These are phyloP conservation scores for Melanocharis versteri DNA, from an alignment of 2,113 vertebrate genomes.

Conservation along the genomic window DNA sequence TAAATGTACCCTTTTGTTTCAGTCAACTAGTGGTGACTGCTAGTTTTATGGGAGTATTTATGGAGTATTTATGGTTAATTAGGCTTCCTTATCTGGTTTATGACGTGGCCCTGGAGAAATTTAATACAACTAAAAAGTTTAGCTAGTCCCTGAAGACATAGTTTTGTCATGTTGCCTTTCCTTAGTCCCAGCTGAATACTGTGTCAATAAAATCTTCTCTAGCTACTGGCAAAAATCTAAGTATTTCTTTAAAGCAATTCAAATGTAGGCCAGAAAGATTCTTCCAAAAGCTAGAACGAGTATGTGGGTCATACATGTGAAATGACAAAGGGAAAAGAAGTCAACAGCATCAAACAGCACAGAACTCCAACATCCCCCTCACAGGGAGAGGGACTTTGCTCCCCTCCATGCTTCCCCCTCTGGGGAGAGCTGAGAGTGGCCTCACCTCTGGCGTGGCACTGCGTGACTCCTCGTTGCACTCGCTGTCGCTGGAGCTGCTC, in stretches of 20 bases:
- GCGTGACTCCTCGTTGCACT: slow-evolving; percentile 85
- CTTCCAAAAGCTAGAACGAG: not conserved
- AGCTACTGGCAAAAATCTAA: slow-evolving; percentile 57
- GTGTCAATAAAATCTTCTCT: slow-evolving; percentile 61
- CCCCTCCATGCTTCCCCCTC: rapidly evolving
- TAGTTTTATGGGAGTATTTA: slow-evolving; percentile 59
- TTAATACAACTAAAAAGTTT: slow-evolving; percentile 66
- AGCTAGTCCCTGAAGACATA: slow-evolving; percentile 55
- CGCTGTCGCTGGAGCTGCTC: slow-evolving; percentile 92
- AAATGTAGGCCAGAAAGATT: slow-evolving; percentile 44
- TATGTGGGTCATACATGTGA: not conserved
- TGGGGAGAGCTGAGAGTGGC: rapidly evolving
- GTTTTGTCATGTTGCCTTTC: slow-evolving; percentile 60
- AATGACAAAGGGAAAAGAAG: not conserved
- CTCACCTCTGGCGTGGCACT: slow-evolving; percentile 88
- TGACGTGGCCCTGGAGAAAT: slow-evolving; percentile 59
- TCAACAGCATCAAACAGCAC: not conserved
- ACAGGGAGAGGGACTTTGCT: not conserved
- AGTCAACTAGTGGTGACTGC: slow-evolving; percentile 35
- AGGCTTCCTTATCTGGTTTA: slow-evolving; percentile 68
- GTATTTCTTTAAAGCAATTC: slow-evolving; percentile 40
- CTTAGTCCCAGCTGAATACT: slow-evolving; percentile 44
- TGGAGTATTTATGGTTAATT: slow-evolving; percentile 70
- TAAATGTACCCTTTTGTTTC: slow-evolving; percentile 21
- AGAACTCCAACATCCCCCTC: not conserved